Evolutionary conservation across 2,797 vertebrate species (phyloP).

Genomic region (Gadopsis bispinosus): DNA sequence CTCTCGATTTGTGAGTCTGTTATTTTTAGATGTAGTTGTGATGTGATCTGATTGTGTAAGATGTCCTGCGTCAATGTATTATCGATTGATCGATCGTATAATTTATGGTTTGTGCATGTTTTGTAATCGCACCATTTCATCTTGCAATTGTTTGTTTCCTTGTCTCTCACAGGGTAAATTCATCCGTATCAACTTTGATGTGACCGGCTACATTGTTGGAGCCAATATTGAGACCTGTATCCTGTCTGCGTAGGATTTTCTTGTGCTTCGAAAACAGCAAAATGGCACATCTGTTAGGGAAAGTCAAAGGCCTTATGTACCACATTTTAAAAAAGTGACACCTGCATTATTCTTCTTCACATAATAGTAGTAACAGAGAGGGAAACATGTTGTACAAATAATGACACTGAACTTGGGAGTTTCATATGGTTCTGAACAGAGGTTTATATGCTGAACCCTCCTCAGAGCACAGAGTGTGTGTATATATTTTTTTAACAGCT

Average conservation of each 20-base stretch:
- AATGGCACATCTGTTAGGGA: not conserved
- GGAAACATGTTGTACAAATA: not conserved
- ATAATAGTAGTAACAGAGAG: not conserved
- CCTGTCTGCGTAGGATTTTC: slow-evolving; percentile 67
- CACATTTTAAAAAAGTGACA: too few species aligned
- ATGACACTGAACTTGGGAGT: not conserved
- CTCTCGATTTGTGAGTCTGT: slow-evolving; percentile 93
- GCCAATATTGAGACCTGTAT: slow-evolving; percentile 99
- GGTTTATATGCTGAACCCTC: not conserved
- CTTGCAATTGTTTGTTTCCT: slow-evolving; percentile 1
- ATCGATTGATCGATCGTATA: not conserved
- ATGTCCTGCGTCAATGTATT: not conserved
- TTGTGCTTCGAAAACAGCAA: not conserved
- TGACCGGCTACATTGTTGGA: slow-evolving; percentile 96
- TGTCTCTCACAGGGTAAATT: slow-evolving; percentile 91
- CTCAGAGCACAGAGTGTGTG: not conserved
- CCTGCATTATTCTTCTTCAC: not conserved
- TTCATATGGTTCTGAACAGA: not conserved
- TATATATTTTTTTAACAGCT: slow-evolving; percentile 71
- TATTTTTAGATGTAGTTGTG: not conserved
- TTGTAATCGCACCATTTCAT: not conserved
- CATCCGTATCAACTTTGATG: slow-evolving; percentile 98
- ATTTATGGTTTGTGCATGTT: not conserved
- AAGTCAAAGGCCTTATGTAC: not conserved
- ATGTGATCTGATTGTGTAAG: not conserved